Conservation (phyloP, 2,797 vertebrate genomes). For the Phaenicophaeus curvirostris region DNA sequence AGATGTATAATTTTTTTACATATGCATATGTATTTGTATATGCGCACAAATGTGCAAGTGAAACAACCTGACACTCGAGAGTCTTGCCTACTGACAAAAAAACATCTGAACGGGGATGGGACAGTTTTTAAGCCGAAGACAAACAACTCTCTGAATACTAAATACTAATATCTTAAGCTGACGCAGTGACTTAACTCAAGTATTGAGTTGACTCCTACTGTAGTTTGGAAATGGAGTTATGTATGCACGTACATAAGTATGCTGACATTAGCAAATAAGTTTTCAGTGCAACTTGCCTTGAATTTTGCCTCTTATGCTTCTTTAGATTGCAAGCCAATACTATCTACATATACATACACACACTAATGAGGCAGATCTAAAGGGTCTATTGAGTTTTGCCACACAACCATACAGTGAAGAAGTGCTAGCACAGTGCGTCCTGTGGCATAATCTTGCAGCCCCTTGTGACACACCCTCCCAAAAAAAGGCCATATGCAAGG, state of each 20-base stretch:
- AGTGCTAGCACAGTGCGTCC: fast-evolving
- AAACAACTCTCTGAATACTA: neutral
- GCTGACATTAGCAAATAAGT: neutral
- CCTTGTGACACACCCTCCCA: neutral
- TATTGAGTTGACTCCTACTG: neutral
- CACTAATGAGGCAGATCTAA: neutral
- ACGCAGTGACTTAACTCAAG: neutral
- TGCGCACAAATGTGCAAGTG: neutral
- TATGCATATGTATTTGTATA: neutral
- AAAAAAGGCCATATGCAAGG: neutral
- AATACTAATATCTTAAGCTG: neutral
- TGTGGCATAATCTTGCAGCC: neutral
- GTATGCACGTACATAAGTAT: neutral
- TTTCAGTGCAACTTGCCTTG: neutral
- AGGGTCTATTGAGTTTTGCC: neutral
- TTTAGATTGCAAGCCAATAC: neutral
- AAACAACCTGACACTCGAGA: neutral
- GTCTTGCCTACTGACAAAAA: neutral
- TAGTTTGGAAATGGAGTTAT: neutral
- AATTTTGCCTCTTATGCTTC: neutral
- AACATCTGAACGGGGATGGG: neutral
- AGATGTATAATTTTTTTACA: neutral
- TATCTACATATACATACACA: no score
- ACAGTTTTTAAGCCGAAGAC: neutral
- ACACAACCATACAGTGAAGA: neutral